Conservation (phyloP, 1,140 invertebrate species). For the Sycophaga agraensis region DNA sequence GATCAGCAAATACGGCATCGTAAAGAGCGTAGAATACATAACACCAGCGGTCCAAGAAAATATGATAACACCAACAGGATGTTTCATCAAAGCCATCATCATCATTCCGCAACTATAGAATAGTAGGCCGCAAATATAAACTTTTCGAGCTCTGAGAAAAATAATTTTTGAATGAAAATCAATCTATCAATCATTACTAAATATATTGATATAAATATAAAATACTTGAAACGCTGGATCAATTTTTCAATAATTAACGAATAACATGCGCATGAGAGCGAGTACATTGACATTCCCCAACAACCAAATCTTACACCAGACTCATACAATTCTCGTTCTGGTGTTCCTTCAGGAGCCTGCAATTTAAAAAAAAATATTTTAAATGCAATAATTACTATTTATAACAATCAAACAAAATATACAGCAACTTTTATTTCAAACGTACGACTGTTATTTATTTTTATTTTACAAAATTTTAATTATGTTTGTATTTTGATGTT, state of each 20-base stretch:
- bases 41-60: conserved; percentile 91
- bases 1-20: conserved; percentile 92
- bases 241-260: conserved; percentile 86
- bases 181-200: neutral
- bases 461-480: no score
- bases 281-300: conserved; percentile 96
- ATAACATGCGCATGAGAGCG: conserved; percentile 89
- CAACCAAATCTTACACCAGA: conserved; percentile 92
- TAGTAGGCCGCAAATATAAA: conserved; percentile 89
- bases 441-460: no score
- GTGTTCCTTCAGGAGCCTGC: conserved; percentile 69
- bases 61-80: conserved; percentile 78
- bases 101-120: conserved; percentile 89
- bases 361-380: conserved; percentile 37
- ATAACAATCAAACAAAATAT: no score
- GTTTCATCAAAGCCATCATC: conserved; percentile 77
- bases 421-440: no score
- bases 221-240: conserved; percentile 78
- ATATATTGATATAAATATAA: no score
- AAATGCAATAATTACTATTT: neutral
- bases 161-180: neutral
- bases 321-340: conserved; percentile 72
- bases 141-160: conserved; percentile 71
- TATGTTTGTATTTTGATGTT: no score
- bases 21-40: conserved; percentile 97